Percentiles rank a stretch among this genome's conserved stretches.
These are phyloP conservation scores for Enteromius radiatus DNA, from an alignment of 2,797 vertebrate species.

Conservation along the genomic window DNA sequence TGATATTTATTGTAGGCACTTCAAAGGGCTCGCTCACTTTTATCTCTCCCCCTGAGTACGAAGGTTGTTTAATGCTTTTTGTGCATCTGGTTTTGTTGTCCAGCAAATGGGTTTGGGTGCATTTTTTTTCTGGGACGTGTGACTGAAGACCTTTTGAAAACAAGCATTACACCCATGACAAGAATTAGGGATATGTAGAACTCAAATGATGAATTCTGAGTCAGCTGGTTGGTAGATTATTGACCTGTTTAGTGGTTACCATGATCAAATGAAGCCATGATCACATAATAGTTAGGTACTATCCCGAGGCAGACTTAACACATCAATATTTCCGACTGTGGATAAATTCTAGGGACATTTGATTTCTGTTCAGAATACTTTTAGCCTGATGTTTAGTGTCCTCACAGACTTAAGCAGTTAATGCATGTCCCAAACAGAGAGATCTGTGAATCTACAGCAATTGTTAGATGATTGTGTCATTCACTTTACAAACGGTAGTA, in stretches of 20 bases:
- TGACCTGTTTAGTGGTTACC: constrained; percentile 34
- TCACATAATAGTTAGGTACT: constrained; percentile 16
- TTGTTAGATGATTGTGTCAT: neutral
- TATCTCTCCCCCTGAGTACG: constrained; percentile 25
- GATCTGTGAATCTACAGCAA: neutral
- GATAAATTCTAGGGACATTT: neutral
- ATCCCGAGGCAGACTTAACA: constrained; percentile 9
- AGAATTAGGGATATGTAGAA: neutral
- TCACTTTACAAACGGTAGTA: constrained; percentile 8
- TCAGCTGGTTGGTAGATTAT: constrained; percentile 38
- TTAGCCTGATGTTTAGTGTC: neutral
- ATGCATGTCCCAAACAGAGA: neutral
- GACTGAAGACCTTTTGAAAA: neutral
- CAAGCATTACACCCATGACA: neutral
- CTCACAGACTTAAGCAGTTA: neutral
- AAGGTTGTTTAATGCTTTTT: constrained; percentile 29
- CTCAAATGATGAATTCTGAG: neutral
- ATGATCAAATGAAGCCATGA: neutral
- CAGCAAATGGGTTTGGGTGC: neutral
- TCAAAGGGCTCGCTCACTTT: constrained; percentile 59
- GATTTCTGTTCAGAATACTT: neutral
- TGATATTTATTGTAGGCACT: constrained; percentile 56
- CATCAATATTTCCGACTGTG: neutral
- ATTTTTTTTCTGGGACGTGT: neutral
- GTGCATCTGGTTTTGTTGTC: constrained; percentile 31